Base-by-base conservation (phyloP, 1,140 invertebrate species). In the Cecropterus lyciades region DNA sequence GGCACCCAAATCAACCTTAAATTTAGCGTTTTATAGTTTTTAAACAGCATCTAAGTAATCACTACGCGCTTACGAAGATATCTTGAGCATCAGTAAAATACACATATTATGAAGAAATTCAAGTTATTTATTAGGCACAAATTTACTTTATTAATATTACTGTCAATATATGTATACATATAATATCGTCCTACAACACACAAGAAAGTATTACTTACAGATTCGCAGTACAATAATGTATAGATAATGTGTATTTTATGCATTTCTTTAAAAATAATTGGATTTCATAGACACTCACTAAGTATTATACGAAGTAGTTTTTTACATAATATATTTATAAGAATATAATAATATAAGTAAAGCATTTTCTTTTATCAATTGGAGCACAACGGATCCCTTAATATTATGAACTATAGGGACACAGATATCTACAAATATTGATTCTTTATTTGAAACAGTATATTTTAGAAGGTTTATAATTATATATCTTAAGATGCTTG, bases 291-390 rank as follows among this genome's bases (percentile, higher is more conserved):
- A 91, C 87, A 89, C 89, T 87, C 78, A 90, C 82, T 90, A 89
- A 84, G 71, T 83, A 80, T 79, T 83, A 90, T 80, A 83, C 75
- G 76, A 85, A 87, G 80, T 82, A 70, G 65, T 80, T 89, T 56
- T 88, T 84, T 89, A 90, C 85, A 90, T 87, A 89, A 90, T 85
- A 92, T 82, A 87, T 85, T 89, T 92, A 92, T 87, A 92, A 92
- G 89, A 92, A 92, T 92, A 92, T 87, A 91, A 84, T 82, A 80
- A 79, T 88, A 82, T 91, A 87, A 81, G 87, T 89, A 90, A 92
- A 92, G 89, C 89, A 92, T 92, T 90, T 89, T 87, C 75, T 84
- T 85, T 82, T 79, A 81, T 77, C 66, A 69, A 80, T 79, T 85
- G 82, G 77, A 91, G 83, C 85, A 90, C 83, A 89, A 87, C 79